These are phyloP conservation scores for Illadopsis cleaveri DNA, from an alignment of 2,113 vertebrate species.

Conservation along the genomic window DNA sequence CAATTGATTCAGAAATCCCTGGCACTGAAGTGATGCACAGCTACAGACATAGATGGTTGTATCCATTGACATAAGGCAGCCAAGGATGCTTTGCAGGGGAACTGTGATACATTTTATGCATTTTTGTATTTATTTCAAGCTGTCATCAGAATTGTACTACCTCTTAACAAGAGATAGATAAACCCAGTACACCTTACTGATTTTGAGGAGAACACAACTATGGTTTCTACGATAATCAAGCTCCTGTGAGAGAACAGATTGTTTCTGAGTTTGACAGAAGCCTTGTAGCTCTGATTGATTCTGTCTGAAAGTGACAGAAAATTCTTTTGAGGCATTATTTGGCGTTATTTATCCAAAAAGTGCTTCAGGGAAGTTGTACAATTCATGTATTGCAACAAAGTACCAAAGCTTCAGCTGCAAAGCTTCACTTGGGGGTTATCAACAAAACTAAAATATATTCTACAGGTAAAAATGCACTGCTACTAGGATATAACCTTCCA, in stretches of 20 bases:
- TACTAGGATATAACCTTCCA: fast-evolving
- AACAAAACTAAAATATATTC: not conserved
- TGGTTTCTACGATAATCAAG: not conserved
- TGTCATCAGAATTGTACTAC: not conserved
- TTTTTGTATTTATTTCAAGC: not conserved
- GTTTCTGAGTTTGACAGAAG: not conserved
- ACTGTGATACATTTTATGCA: not conserved
- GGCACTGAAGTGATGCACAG: not conserved
- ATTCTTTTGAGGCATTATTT: not conserved
- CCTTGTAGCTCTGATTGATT: not conserved
- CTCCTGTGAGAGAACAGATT: not conserved
- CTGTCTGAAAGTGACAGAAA: not conserved
- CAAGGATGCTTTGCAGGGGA: not conserved
- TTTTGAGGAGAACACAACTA: not conserved
- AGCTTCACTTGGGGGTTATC: not conserved
- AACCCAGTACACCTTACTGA: not conserved
- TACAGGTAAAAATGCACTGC: not conserved
- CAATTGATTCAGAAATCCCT: not conserved
- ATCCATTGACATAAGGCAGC: not conserved
- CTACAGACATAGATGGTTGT: not conserved
- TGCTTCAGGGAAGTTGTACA: not conserved
- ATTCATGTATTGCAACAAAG: not conserved
- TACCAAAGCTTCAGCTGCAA: not conserved
- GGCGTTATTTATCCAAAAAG: not conserved
- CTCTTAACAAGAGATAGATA: not conserved